phyloP scores from a whole-genome alignment of 2,113 vertebrate genomes.

The Aramus guarauna region DNA sequence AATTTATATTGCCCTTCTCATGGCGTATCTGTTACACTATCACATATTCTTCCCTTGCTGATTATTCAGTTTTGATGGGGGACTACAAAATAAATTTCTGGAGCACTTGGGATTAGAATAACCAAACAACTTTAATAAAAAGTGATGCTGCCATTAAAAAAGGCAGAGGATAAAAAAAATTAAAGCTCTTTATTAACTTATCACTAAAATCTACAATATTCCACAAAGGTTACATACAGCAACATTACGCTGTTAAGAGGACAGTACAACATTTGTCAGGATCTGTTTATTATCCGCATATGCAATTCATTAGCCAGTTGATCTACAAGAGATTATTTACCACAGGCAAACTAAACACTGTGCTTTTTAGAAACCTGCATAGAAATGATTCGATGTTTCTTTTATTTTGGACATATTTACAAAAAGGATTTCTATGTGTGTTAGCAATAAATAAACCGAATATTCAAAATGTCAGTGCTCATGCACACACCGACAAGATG shows the following conservation, averaged over 20 bases:
- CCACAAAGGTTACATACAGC: slow-evolving; percentile 45
- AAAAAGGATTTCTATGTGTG: slow-evolving; percentile 64
- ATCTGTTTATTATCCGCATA: slow-evolving; percentile 25
- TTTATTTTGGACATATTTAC: slow-evolving; percentile 68
- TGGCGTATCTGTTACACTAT: background rate
- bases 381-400: slow-evolving; percentile 56
- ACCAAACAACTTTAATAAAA: slow-evolving; percentile 63
- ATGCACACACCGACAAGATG: slow-evolving; percentile 74
- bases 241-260: slow-evolving; percentile 34
- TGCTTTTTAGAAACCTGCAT: slow-evolving; percentile 63
- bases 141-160: slow-evolving; percentile 60
- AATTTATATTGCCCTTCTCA: slow-evolving; percentile 61
- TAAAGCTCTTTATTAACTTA: slow-evolving; percentile 46
- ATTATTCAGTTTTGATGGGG: background rate
- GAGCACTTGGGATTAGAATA: slow-evolving; percentile 22
- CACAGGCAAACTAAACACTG: slow-evolving; percentile 54
- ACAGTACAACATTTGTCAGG: slow-evolving; percentile 30
- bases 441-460: slow-evolving; percentile 81
- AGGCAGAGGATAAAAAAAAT: slow-evolving; percentile 51
- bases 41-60: background rate
- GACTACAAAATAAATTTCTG: slow-evolving; percentile 19
- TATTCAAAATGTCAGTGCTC: slow-evolving; percentile 68
- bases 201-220: slow-evolving; percentile 59
- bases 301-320: background rate
- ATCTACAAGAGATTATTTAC: slow-evolving; percentile 35